Evolutionary conservation across 2,797 vertebrate species (phyloP).

Genomic region (Esox lucius): DNA sequence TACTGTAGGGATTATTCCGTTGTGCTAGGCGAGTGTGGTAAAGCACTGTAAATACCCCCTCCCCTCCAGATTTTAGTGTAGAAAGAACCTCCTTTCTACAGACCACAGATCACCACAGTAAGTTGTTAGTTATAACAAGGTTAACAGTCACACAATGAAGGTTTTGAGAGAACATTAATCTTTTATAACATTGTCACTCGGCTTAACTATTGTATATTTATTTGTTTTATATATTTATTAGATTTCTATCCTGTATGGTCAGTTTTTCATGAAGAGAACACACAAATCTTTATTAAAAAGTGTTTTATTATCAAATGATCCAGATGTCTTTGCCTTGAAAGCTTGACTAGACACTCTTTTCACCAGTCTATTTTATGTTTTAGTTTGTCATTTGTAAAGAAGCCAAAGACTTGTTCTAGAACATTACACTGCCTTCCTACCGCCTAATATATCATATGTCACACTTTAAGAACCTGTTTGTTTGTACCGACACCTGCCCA

Average conservation of each 20-base stretch:
- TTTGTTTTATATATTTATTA: constrained; percentile 74
- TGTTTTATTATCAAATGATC: constrained; percentile 44
- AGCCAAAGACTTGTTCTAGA: constrained; percentile 53
- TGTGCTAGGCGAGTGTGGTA: background rate
- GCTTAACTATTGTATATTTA: constrained; percentile 72
- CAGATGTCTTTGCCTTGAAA: constrained; percentile 25
- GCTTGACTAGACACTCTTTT: constrained; percentile 34
- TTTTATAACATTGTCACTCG: constrained; percentile 55
- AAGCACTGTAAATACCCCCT: background rate
- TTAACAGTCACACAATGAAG: constrained; percentile 16
- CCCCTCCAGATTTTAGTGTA: background rate
- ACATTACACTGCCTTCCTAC: constrained; percentile 62
- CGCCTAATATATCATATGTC: constrained; percentile 37
- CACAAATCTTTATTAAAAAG: constrained; percentile 46
- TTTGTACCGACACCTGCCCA: background rate
- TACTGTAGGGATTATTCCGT: background rate
- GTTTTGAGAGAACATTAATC: constrained; percentile 38
- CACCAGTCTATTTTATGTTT: constrained; percentile 38
- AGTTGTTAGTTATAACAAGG: constrained; percentile 33
- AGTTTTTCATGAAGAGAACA: constrained; percentile 56
- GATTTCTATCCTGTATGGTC: constrained; percentile 69
- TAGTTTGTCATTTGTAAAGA: constrained; percentile 42
- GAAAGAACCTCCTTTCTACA: background rate
- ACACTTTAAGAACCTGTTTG: constrained; percentile 29
- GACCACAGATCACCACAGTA: constrained; percentile 37